Conservation (phyloP, 2,113 vertebrate species). For the Macquaria australasica region DNA sequence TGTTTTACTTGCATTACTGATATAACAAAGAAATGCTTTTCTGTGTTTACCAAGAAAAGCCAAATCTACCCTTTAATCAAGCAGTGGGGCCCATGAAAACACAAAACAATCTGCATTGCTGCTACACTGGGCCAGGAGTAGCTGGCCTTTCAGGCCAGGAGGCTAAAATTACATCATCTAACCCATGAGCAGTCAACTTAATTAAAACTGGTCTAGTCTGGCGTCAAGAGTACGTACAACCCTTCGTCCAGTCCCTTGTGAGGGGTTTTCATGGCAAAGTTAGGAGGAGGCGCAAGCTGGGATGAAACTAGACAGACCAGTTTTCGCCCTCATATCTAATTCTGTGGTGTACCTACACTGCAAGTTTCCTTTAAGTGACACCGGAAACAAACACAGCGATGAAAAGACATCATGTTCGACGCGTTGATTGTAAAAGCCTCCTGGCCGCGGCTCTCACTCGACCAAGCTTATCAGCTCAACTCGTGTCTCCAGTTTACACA, state of each 20-base stretch:
- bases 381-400: not conserved
- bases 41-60: not conserved
- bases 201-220: not conserved
- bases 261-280: constrained; percentile 14
- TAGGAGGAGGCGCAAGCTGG: not conserved
- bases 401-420: not conserved
- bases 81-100: not conserved
- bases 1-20: not conserved
- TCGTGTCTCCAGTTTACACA: no score
- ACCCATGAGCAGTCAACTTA: not conserved
- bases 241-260: not conserved
- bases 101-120: not conserved
- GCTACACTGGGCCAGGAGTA: not conserved
- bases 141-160: not conserved
- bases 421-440: not conserved
- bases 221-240: not conserved
- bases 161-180: constrained; percentile 9
- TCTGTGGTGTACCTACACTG: no score
- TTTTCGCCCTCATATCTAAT: not conserved
- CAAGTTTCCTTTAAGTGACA: not conserved
- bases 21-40: not conserved
- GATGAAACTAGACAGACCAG: not conserved
- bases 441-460: not conserved
- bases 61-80: not conserved
- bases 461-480: not conserved